These are phyloP conservation scores for Darevskia nairensis DNA, from an alignment of 2,797 vertebrate genomes.

Conservation along the genomic window DNA sequence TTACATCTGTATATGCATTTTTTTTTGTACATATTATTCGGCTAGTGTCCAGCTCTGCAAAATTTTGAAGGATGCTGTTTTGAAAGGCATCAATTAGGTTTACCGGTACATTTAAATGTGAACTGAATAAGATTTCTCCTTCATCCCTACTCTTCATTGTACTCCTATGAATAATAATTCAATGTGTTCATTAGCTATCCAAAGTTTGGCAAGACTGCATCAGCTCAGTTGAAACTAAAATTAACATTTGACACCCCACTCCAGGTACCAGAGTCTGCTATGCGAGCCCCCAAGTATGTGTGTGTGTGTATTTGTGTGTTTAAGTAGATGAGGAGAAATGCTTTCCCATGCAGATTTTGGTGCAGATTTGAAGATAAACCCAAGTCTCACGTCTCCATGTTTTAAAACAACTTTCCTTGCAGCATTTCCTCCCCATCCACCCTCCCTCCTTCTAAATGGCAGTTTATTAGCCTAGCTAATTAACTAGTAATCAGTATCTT, in stretches of 20 bases:
- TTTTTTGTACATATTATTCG: no score
- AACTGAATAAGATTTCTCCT: no score
- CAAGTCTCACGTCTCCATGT: constrained; percentile 31
- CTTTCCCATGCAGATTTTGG: neutral
- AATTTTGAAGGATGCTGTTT: no score
- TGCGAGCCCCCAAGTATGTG: neutral
- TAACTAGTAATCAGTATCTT: constrained; percentile 74
- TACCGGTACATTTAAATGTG: no score
- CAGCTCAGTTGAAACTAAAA: neutral
- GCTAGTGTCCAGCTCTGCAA: no score
- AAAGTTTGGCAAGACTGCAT: neutral
- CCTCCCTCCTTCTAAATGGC: constrained; percentile 60
- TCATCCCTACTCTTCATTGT: no score
- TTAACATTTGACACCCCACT: neutral
- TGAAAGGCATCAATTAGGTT: no score
- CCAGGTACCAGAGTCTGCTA: neutral
- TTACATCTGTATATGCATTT: no score
- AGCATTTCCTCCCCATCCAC: constrained; percentile 44
- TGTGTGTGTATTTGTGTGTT: neutral
- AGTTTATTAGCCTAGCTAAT: constrained; percentile 80
- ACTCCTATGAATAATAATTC: no score
- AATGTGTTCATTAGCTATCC: neutral
- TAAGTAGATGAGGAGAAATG: no score
- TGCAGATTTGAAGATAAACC: constrained; percentile 45
- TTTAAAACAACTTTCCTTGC: constrained; percentile 55